phyloP scores from a whole-genome alignment of 2,797 vertebrate species.

The Crocidura indochinensis region DNA sequence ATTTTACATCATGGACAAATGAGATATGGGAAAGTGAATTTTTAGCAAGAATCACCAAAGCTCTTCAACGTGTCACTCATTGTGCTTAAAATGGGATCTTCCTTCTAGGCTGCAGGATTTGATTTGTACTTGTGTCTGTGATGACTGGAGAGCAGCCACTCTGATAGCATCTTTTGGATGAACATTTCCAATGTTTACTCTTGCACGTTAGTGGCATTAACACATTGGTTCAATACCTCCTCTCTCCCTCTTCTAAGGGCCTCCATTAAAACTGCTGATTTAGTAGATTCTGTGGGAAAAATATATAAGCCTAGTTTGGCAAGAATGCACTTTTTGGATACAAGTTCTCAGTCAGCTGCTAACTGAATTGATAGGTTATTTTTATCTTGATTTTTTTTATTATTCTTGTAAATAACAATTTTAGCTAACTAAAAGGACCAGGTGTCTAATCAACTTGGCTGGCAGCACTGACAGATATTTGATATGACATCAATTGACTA shows the following conservation, averaged over 20 bases:
- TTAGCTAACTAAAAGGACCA: slow-evolving; percentile 78
- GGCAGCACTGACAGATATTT: slow-evolving; percentile 75
- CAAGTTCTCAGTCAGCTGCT: slow-evolving; percentile 71
- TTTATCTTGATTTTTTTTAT: slow-evolving; percentile 78
- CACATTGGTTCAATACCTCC: neutral
- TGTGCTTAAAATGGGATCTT: slow-evolving; percentile 24
- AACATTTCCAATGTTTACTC: slow-evolving; percentile 57
- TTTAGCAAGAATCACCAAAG: slow-evolving; percentile 66
- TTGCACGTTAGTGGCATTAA: slow-evolving; percentile 20
- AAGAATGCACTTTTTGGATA: slow-evolving; percentile 71
- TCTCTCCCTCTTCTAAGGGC: neutral
- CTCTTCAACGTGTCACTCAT: slow-evolving; percentile 18
- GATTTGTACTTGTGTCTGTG: slow-evolving; percentile 13
- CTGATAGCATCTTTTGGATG: slow-evolving; percentile 48
- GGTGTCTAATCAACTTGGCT: slow-evolving; percentile 81
- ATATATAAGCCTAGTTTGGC: slow-evolving; percentile 56
- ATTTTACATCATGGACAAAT: slow-evolving; percentile 57
- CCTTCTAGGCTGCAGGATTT: neutral
- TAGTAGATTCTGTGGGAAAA: slow-evolving; percentile 39
- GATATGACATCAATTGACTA: slow-evolving; percentile 78
- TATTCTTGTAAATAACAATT: slow-evolving; percentile 80
- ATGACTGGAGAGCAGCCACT: slow-evolving; percentile 9
- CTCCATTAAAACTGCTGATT: neutral
- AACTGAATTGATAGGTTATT: slow-evolving; percentile 76
- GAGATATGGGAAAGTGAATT: slow-evolving; percentile 53